Conservation (phyloP, 2,888 invertebrate genomes). For the Cordilura impudica region DNA sequence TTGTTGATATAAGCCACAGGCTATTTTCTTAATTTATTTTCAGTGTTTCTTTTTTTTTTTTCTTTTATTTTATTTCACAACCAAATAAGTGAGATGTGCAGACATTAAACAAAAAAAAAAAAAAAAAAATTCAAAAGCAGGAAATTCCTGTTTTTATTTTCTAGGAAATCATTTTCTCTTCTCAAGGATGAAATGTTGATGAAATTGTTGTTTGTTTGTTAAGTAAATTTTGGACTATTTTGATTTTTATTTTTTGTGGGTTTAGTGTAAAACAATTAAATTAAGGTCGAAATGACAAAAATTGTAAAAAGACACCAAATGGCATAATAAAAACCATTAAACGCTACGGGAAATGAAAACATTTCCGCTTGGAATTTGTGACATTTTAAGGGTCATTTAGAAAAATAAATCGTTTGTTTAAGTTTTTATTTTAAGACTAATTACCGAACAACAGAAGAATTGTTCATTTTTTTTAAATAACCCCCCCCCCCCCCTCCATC, state of each 20-base stretch:
- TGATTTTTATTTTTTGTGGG: neutral
- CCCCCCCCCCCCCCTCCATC: too few species aligned
- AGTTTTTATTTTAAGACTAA: neutral
- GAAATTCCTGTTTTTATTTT: neutral
- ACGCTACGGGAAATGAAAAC: slow-evolving; percentile 70
- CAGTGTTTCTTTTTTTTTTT: neutral
- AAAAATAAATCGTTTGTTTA: neutral
- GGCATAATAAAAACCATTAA: slow-evolving; percentile 20
- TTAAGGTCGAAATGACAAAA: neutral
- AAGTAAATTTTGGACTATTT: neutral
- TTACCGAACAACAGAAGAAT: neutral
- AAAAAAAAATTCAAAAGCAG: neutral
- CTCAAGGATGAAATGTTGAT: neutral
- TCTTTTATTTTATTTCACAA: neutral
- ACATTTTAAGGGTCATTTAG: neutral
- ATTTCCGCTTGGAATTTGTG: slow-evolving; percentile 67
- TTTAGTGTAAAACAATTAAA: neutral
- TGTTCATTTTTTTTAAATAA: neutral
- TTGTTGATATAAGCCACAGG: slow-evolving; percentile 64
- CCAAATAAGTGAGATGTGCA: slow-evolving; percentile 19
- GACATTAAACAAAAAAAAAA: neutral
- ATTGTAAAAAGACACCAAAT: slow-evolving; percentile 1
- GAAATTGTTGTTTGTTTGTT: neutral
- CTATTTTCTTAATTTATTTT: slow-evolving; percentile 57
- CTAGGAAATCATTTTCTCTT: neutral